Conservation (phyloP, 1,140 invertebrate species). For the Lasioglossum albipes region DNA sequence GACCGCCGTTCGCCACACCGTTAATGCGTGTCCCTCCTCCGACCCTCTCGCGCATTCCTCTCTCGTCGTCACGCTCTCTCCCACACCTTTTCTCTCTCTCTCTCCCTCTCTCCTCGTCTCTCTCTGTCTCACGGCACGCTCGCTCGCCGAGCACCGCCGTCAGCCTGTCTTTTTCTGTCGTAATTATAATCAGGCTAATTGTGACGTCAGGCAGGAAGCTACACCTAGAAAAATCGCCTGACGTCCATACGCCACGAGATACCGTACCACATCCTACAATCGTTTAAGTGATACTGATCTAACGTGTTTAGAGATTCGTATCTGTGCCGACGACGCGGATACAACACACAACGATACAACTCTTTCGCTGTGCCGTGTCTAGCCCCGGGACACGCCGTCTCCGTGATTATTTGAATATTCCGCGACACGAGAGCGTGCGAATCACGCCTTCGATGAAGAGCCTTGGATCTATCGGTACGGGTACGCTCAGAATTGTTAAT, state of each 20-base stretch:
- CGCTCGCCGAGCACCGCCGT: conserved; percentile 14
- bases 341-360: background rate
- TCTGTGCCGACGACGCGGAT: background rate
- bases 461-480: too few relatives aligned
- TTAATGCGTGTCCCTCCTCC: conserved; percentile 64
- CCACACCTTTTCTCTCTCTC: background rate
- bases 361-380: too few relatives aligned
- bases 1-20: conserved; percentile 69
- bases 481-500: too few relatives aligned
- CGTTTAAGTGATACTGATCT: conserved; percentile 52
- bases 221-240: conserved; percentile 77
- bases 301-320: conserved; percentile 20
- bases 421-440: too few relatives aligned
- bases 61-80: conserved; percentile 2
- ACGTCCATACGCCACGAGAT: conserved; percentile 39
- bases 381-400: too few relatives aligned
- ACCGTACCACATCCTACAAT: conserved; percentile 40
- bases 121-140: conserved; percentile 11
- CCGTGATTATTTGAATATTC: too few relatives aligned
- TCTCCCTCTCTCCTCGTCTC: background rate
- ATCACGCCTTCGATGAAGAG: too few relatives aligned
- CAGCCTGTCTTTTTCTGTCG: conserved; percentile 64
- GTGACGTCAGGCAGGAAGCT: conserved; percentile 79
- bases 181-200: conserved; percentile 80
- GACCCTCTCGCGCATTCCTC: conserved; percentile 44